phyloP scores from a whole-genome alignment of 2,888 invertebrate species.

The Pelosia muscerda region DNA sequence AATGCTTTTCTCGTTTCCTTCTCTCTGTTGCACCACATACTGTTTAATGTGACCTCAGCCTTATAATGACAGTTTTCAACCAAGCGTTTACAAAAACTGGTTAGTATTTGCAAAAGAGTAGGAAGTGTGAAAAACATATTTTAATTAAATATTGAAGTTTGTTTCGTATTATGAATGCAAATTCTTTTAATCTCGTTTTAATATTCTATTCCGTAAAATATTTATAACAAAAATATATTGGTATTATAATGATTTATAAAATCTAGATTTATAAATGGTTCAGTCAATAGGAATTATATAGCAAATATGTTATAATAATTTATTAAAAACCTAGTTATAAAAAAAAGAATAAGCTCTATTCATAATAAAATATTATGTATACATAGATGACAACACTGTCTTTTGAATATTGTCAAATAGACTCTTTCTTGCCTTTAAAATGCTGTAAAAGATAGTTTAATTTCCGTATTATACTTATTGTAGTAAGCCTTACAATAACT shows the following conservation, averaged over 20 bases:
- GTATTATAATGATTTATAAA: no score
- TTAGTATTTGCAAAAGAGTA: conserved; percentile 11
- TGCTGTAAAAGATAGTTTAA: no score
- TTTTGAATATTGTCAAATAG: no score
- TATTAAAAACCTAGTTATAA: no score
- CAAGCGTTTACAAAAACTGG: conserved; percentile 27
- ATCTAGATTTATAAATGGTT: neutral
- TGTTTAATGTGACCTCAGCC: neutral
- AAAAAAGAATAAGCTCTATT: no score
- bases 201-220: neutral
- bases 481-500: no score
- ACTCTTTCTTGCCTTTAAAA: no score
- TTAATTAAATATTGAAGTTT: neutral
- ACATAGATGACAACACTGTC: no score
- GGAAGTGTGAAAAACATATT: conserved; percentile 29
- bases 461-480: no score
- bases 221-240: neutral
- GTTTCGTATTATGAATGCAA: neutral
- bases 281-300: neutral
- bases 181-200: neutral
- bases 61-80: conserved; percentile 28
- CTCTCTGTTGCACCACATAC: neutral
- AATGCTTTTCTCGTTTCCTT: neutral
- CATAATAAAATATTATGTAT: no score
- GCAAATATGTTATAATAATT: no score